These are phyloP conservation scores for Steinernema scapterisci DNA, from an alignment of 2,888 invertebrate species.

Conservation along the genomic window DNA sequence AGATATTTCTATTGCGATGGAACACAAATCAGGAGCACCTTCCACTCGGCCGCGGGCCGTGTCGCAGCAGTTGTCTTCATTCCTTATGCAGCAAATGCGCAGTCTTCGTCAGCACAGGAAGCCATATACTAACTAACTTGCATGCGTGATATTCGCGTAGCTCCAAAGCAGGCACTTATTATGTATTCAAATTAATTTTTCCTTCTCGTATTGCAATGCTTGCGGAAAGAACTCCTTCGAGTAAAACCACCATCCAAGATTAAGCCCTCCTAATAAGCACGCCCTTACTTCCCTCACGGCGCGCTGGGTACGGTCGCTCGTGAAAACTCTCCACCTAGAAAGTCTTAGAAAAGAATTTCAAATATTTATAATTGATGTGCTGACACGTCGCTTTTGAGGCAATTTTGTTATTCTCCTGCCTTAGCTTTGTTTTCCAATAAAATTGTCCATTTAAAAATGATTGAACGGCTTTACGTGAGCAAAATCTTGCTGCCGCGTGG, in stretches of 20 bases:
- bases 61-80: background rate
- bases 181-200: constrained; percentile 25
- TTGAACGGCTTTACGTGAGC: background rate
- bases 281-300: no score
- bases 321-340: no score
- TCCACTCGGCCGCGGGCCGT: background rate
- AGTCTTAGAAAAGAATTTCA: background rate
- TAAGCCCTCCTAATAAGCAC: no score
- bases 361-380: background rate
- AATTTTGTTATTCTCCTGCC: background rate
- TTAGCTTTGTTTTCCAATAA: constrained; percentile 7
- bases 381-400: background rate
- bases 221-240: background rate
- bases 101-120: background rate
- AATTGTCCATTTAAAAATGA: background rate
- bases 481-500: no score
- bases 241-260: no score
- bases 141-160: background rate
- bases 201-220: background rate
- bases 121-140: constrained; percentile 8
- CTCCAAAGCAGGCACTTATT: constrained; percentile 19
- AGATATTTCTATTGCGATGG: background rate
- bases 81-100: constrained; percentile 13
- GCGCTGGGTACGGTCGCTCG: no score
- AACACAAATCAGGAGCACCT: constrained; percentile 19